These are phyloP conservation scores for Ichneumon xanthorius DNA, from an alignment of 2,888 invertebrate species.

Conservation along the genomic window DNA sequence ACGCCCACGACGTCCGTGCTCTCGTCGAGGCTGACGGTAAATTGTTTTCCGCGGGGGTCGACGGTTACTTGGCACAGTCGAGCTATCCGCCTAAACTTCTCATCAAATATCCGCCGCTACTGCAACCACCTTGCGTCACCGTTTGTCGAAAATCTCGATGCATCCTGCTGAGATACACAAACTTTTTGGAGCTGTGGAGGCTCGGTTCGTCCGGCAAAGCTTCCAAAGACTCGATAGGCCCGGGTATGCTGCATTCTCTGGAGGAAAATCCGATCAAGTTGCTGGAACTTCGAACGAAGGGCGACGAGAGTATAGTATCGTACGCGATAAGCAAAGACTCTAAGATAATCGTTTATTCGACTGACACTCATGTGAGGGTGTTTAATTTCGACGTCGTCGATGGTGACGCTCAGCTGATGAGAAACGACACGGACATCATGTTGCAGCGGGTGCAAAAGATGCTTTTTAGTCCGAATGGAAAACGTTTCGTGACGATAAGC, in stretches of 20 bases:
- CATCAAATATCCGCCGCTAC: slow-evolving; percentile 90
- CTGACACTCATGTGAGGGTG: slow-evolving; percentile 88
- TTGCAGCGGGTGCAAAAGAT: slow-evolving; percentile 79
- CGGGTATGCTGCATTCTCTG: slow-evolving; percentile 74
- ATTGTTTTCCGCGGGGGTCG: slow-evolving; percentile 93
- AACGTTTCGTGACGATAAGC: slow-evolving; percentile 77
- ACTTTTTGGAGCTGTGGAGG: slow-evolving; percentile 89
- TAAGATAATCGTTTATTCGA: slow-evolving; percentile 91
- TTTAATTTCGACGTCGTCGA: slow-evolving; percentile 88
- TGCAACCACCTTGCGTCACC: slow-evolving; percentile 87
- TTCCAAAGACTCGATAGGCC: slow-evolving; percentile 72
- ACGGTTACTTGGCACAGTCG: slow-evolving; percentile 91
- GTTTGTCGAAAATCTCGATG: slow-evolving; percentile 86
- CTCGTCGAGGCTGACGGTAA: slow-evolving; percentile 88
- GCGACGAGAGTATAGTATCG: slow-evolving; percentile 89
- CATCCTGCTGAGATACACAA: slow-evolving; percentile 86
- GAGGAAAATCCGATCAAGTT: slow-evolving; percentile 88
- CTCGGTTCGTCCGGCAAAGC: slow-evolving; percentile 85
- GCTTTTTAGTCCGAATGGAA: slow-evolving; percentile 81
- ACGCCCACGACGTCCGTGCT: slow-evolving; percentile 94
- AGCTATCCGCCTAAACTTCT: slow-evolving; percentile 89
- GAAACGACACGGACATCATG: slow-evolving; percentile 75
- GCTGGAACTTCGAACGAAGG: slow-evolving; percentile 89
- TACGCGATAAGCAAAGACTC: slow-evolving; percentile 90
- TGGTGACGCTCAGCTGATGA: slow-evolving; percentile 77